phyloP scores from a whole-genome alignment of 1,140 invertebrate genomes.

The Caenorhabditis latens region DNA sequence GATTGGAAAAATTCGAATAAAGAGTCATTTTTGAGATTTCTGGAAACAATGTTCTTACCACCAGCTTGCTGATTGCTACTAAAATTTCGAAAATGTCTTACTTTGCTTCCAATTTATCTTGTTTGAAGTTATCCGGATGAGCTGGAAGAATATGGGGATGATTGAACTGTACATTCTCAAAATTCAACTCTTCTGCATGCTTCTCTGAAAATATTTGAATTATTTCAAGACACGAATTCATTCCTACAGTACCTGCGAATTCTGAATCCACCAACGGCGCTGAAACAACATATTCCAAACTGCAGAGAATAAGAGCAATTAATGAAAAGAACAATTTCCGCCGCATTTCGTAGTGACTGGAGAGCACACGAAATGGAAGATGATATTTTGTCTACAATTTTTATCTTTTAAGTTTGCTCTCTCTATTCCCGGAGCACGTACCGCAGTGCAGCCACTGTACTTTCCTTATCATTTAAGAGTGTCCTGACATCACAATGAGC shows the following conservation, averaged over 20 bases:
- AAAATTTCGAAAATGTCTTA: neutral
- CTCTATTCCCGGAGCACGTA: neutral
- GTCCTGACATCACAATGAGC: slow-evolving; percentile 6
- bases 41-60: too few relatives aligned
- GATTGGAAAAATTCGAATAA: too few relatives aligned
- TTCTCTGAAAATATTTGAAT: neutral
- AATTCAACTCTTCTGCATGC: neutral
- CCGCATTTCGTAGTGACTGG: slow-evolving; percentile 32
- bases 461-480: slow-evolving; percentile 14
- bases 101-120: slow-evolving; percentile 14
- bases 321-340: slow-evolving; percentile 3
- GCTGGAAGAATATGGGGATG: slow-evolving; percentile 7
- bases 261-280: neutral
- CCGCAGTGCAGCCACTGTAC: slow-evolving; percentile 37
- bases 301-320: neutral
- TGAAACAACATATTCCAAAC: neutral
- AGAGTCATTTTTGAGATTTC: too few relatives aligned
- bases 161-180: slow-evolving; percentile 18
- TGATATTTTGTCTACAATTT: neutral
- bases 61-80: too few relatives aligned
- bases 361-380: slow-evolving; percentile 44
- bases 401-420: slow-evolving; percentile 31
- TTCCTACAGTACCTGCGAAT: neutral
- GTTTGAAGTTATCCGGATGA: slow-evolving; percentile 25
- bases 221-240: neutral